Conservation (phyloP, 2,797 vertebrate species). For the Clarias fuscus region DNA sequence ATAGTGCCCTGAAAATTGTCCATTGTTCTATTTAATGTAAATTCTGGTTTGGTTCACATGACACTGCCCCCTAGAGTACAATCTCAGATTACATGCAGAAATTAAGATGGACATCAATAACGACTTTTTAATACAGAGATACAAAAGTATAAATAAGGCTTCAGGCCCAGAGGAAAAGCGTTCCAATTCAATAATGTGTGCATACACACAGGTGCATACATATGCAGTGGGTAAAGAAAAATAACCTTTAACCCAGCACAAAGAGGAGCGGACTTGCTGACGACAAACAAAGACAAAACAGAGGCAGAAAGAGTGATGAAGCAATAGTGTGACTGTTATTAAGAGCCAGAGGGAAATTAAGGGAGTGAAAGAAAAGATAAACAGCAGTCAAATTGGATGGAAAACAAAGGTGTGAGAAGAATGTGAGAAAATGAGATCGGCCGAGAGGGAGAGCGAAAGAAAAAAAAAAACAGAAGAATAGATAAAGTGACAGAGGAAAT, state of each 20-base stretch:
- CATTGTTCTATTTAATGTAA: not conserved
- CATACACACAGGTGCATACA: too few relatives aligned
- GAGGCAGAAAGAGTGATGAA: constrained; percentile 5
- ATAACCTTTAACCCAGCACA: not conserved
- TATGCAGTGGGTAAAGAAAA: not conserved
- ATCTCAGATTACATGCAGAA: not conserved
- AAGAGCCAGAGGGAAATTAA: constrained; percentile 12
- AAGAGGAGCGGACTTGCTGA: not conserved
- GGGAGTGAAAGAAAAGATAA: constrained; percentile 41
- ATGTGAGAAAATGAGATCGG: constrained; percentile 4
- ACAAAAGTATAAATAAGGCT: not conserved
- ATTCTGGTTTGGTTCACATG: not conserved
- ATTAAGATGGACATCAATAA: not conserved
- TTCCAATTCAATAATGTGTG: not conserved
- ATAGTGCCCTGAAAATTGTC: not conserved
- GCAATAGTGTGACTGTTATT: constrained; percentile 22
- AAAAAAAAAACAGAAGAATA: constrained; percentile 26
- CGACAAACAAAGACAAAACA: constrained; percentile 44
- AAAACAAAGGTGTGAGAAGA: constrained; percentile 24
- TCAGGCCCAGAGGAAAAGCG: not conserved
- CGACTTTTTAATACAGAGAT: not conserved
- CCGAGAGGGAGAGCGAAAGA: not conserved
- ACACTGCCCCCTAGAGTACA: not conserved
- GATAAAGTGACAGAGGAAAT: constrained; percentile 57
- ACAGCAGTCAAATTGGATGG: constrained; percentile 51